Percentiles rank a stretch among this genome's conserved stretches.
Evolutionary conservation across 1,140 invertebrate genomes (phyloP).

Genomic region (Papilio polyxenes): DNA sequence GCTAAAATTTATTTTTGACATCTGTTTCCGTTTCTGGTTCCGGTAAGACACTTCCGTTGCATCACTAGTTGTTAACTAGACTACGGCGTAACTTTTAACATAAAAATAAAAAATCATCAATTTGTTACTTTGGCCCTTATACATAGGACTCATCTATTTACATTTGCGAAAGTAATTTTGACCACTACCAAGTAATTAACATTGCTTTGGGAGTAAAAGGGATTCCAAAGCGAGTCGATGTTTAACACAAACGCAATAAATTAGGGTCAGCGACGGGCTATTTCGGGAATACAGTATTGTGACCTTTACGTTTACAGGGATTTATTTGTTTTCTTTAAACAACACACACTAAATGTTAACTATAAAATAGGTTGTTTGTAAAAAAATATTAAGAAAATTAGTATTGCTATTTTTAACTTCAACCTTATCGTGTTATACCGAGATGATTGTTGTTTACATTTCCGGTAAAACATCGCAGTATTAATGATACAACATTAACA

Average conservation of each 20-base stretch:
- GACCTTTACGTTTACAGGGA: background rate
- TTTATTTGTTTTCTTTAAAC: background rate
- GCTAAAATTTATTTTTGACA: too few species aligned
- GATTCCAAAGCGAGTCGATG: background rate
- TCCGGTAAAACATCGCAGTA: background rate
- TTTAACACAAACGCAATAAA: background rate
- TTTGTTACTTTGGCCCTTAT: too few species aligned
- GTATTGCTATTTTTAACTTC: background rate
- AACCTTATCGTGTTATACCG: background rate
- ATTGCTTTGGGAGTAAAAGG: background rate
- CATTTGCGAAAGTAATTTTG: background rate
- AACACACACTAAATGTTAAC: background rate
- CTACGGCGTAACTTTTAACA: too few species aligned
- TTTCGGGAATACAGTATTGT: background rate
- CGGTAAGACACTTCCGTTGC: too few species aligned
- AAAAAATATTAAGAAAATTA: background rate
- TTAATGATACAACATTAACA: background rate
- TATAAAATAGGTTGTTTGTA: background rate
- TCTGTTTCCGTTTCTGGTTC: too few species aligned
- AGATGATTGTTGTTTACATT: background rate
- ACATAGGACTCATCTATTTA: background rate
- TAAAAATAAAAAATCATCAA: too few species aligned
- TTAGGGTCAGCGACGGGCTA: background rate
- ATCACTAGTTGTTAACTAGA: too few species aligned
- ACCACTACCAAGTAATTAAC: background rate